Base-by-base conservation (phyloP, 2,113 vertebrate species). In the Clupea harengus region DNA sequence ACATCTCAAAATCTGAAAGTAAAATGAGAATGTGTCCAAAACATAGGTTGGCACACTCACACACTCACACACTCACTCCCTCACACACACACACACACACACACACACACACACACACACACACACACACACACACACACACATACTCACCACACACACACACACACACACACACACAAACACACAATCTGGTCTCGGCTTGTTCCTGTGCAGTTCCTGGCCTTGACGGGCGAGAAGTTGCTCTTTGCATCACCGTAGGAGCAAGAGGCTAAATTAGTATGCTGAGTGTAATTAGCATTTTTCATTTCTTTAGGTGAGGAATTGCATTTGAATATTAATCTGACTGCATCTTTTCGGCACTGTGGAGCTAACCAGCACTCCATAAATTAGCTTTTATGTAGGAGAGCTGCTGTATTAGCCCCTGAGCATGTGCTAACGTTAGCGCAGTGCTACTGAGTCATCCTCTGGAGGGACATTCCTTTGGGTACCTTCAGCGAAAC, bases 301-400 rank as follows among this genome's bases (percentile, higher is more conserved):
- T 90, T 88, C 60, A 87, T 91, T 88, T 89, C 91, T 90, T 88
- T 89, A 89, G 88, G 91, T 91, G 83, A 89, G 82, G 85, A 89
- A 90, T 82, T 88, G 81, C 81, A 89, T 91, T 87, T 89, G 85
- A 91, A 90, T 91, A 90, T 91, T 90, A 87, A 89, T 90, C 83
- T 84, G 85, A 88, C 82, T 87, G 87, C 85, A 89, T 89, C 83
- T 88, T 88, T 89, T 89, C 25, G n/a, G 64, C 64, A 52, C 84
- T 67, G 88, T 85, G 86, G 87, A 83, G 84, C 85, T 89, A 85
- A 88, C 81, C 86, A 89, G 85, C 85, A 81, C 88, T 89, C 85
- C 89, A 88, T 88, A 90, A 90, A 91, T 91, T 89, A 86, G 83
- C 89, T 89, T 90, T 90, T 89, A 90, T 89, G 64, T 85, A 81